phyloP scores from a whole-genome alignment of 1,140 invertebrate genomes.

The Philopotamus ludificatus region DNA sequence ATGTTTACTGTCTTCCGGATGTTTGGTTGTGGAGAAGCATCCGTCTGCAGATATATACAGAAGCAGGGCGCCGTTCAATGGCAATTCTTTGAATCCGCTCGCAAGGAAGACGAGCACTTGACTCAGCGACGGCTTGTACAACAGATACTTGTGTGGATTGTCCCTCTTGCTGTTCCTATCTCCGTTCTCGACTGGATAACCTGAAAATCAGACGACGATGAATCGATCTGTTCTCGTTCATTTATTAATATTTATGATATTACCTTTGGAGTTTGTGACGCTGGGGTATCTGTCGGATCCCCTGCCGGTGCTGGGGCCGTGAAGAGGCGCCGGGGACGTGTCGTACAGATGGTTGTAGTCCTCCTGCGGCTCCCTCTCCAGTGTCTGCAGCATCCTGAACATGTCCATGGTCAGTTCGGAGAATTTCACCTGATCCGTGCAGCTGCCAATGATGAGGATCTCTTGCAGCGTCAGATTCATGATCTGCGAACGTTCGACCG shows the following conservation, averaged over 20 bases:
- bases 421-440: conserved; percentile 95
- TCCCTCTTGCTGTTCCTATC: conserved; percentile 69
- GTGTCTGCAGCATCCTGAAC: conserved; percentile 94
- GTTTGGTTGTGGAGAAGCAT: conserved; percentile 83
- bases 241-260: neutral
- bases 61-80: conserved; percentile 84
- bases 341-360: conserved; percentile 81
- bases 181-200: conserved; percentile 70
- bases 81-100: conserved; percentile 92
- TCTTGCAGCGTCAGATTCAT: conserved; percentile 90
- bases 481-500: conserved; percentile 79
- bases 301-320: conserved; percentile 57
- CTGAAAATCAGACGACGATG: conserved; percentile 41
- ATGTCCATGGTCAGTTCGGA: conserved; percentile 97
- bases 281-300: conserved; percentile 43
- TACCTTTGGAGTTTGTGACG: conserved; percentile 44
- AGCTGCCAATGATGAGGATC: conserved; percentile 92
- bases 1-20: conserved; percentile 77
- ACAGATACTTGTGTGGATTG: conserved; percentile 95
- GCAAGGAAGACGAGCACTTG: conserved; percentile 92
- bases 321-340: conserved; percentile 79
- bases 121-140: conserved; percentile 93
- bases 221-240: too few species aligned
- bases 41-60: conserved; percentile 95
- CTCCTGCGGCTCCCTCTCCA: conserved; percentile 89